These are phyloP conservation scores for Ladona fulva DNA, from an alignment of 1,140 invertebrate species.

Conservation along the genomic window DNA sequence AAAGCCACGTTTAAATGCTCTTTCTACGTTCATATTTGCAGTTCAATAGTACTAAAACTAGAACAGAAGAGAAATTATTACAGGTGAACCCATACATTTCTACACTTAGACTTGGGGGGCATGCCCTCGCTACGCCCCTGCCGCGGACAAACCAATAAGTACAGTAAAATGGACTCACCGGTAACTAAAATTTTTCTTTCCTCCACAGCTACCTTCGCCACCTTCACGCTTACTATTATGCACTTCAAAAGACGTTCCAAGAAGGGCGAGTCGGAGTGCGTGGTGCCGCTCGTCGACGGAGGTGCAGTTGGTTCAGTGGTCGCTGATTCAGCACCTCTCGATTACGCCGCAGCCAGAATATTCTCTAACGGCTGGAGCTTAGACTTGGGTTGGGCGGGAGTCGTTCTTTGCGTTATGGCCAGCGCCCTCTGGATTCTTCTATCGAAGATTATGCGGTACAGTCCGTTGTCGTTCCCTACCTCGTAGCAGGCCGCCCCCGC, in stretches of 20 bases:
- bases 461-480: constrained; percentile 44
- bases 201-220: constrained; percentile 70
- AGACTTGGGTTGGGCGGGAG: constrained; percentile 72
- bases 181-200: constrained; percentile 20
- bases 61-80: no score
- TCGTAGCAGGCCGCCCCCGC: neutral
- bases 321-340: constrained; percentile 49
- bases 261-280: constrained; percentile 38
- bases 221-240: constrained; percentile 82
- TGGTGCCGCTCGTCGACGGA: constrained; percentile 30
- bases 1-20: no score
- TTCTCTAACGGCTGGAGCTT: constrained; percentile 73
- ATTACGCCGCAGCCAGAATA: constrained; percentile 52
- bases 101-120: no score
- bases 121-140: no score
- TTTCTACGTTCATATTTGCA: no score
- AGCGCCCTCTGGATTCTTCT: constrained; percentile 76
- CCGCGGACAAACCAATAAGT: no score
- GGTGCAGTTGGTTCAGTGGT: constrained; percentile 38
- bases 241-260: constrained; percentile 74
- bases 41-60: no score
- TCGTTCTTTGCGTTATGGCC: constrained; percentile 64
- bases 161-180: no score
- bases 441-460: constrained; percentile 83
- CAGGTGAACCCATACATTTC: no score